Evolutionary conservation across 2,797 vertebrate species (phyloP).

Genomic region (Mus spretus): DNA sequence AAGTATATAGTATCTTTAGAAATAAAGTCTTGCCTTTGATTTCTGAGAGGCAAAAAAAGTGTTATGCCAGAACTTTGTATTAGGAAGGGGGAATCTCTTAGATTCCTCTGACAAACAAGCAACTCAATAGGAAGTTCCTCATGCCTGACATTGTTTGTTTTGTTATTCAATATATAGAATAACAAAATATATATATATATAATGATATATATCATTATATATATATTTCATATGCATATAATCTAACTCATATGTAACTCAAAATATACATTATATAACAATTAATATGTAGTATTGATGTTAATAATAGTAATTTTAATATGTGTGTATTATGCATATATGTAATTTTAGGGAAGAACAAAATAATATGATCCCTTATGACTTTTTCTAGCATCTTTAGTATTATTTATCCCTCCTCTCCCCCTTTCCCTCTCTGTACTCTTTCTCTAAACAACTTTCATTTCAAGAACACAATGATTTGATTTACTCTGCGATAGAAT

Average conservation of each 20-base stretch:
- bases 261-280: neutral
- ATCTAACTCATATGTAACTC: neutral
- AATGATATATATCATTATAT: neutral
- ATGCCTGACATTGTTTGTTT: neutral
- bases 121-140: neutral
- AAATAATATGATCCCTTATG: neutral
- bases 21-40: neutral
- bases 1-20: neutral
- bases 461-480: slow-evolving; percentile 22
- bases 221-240: neutral
- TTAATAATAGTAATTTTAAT: neutral
- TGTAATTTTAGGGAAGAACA: neutral
- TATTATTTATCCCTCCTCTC: neutral
- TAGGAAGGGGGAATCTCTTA: neutral
- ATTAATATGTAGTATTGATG: neutral
- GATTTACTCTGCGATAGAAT: neutral
- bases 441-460: neutral
- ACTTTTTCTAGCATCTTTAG: no score
- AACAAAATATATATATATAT: no score
- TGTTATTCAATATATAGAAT: neutral
- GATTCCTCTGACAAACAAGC: neutral
- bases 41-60: neutral
- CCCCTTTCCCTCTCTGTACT: neutral
- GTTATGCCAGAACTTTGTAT: no score
- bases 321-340: neutral